Evolutionary conservation across 2,888 invertebrate genomes (phyloP).

Genomic region (Cristatella mucedo): DNA sequence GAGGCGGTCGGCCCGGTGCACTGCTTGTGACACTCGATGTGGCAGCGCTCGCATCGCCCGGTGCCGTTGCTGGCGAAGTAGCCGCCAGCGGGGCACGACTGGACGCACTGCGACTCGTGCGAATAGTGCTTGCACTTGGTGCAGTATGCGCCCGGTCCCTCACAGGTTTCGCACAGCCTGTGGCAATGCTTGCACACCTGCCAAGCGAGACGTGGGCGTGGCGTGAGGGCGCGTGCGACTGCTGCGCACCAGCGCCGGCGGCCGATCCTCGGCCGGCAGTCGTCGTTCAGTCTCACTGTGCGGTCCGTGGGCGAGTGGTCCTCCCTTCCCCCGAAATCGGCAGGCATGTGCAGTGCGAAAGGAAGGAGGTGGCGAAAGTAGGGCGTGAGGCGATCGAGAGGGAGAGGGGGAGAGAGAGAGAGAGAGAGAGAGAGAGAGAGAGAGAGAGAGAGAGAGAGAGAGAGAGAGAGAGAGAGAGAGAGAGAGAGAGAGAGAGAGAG

Average conservation of each 20-base stretch:
- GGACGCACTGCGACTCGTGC: constrained; percentile 50
- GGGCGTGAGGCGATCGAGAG: too few species aligned
- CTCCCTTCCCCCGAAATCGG: too few species aligned
- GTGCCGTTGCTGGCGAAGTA: constrained; percentile 59
- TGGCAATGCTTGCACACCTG: constrained; percentile 74
- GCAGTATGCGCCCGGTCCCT: constrained; percentile 75
- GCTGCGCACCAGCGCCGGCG: too few species aligned
- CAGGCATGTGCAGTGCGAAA: too few species aligned
- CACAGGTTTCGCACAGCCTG: constrained; percentile 69
- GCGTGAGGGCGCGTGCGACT: too few species aligned
- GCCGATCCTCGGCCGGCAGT: too few species aligned
- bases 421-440: constrained; percentile 3
- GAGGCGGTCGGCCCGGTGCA: constrained; percentile 22
- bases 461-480: constrained; percentile 10
- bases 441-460: constrained; percentile 10
- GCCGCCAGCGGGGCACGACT: constrained; percentile 68
- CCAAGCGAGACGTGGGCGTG: constrained; percentile 7
- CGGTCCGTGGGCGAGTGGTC: too few species aligned
- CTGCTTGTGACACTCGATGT: constrained; percentile 59
- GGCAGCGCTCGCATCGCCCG: constrained; percentile 58
- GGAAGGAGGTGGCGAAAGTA: too few species aligned
- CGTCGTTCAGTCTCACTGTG: too few species aligned
- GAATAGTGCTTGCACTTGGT: constrained; percentile 70
- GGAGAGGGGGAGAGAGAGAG: constrained; percentile 2
- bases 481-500: constrained; percentile 7